These are phyloP conservation scores for Habrosyne pyritoides DNA, from an alignment of 2,888 invertebrate genomes.

Conservation along the genomic window DNA sequence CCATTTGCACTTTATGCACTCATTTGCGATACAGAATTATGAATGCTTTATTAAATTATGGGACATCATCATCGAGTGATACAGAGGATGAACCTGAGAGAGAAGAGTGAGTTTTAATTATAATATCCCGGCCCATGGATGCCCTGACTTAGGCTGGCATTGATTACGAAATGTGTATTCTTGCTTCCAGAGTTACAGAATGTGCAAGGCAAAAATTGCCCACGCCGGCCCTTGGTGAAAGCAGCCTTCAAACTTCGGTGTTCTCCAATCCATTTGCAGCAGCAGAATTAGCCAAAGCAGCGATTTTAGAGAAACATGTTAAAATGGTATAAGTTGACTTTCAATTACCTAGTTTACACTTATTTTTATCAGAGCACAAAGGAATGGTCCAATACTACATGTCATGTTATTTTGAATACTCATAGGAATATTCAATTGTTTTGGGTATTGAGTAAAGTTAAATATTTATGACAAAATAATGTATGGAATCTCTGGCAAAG, in stretches of 20 bases:
- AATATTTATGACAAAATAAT: too few species aligned
- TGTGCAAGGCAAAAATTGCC: slow-evolving; percentile 79
- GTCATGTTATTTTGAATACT: too few species aligned
- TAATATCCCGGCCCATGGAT: neutral
- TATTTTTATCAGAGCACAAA: neutral
- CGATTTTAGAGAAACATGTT: slow-evolving; percentile 94
- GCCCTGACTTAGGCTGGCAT: neutral
- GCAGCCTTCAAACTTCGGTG: slow-evolving; percentile 87
- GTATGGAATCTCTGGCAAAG: neutral
- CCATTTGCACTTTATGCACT: too few species aligned
- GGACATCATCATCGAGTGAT: slow-evolving; percentile 73
- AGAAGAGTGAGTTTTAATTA: slow-evolving; percentile 57
- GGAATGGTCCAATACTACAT: neutral
- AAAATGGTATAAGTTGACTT: slow-evolving; percentile 91
- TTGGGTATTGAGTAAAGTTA: too few species aligned
- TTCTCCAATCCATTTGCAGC: slow-evolving; percentile 94
- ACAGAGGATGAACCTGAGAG: slow-evolving; percentile 75
- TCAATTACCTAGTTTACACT: slow-evolving; percentile 42
- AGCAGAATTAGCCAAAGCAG: slow-evolving; percentile 93
- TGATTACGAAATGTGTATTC: slow-evolving; percentile 10
- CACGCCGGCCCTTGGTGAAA: slow-evolving; percentile 85
- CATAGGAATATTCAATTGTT: too few species aligned
- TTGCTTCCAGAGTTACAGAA: slow-evolving; percentile 42
- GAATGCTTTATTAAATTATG: slow-evolving; percentile 88
- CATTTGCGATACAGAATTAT: slow-evolving; percentile 45